Evolutionary conservation across 2,888 invertebrate species (phyloP), one percentile per base, ranked within the genome.

Genomic region (Eristalis tenax): DNA sequence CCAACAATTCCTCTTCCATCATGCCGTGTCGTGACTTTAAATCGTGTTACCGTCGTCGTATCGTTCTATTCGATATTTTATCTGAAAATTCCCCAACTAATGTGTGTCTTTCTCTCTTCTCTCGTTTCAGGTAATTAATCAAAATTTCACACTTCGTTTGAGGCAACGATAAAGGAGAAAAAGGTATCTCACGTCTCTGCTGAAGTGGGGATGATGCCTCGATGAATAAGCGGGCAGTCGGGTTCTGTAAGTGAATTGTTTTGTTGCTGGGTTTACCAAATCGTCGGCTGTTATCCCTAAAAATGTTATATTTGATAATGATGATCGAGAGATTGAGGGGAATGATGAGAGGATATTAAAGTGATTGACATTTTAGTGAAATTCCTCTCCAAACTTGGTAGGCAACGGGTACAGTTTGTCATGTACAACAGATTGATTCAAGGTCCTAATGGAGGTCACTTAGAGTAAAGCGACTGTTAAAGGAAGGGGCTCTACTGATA

Each of bases 71-170:
- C 23, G 26, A 59, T 6, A 26, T 59, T 59, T 13, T 71, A 15
- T 64, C 50, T 56, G 26, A 23, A 6, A 74, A 80, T 80, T 80
- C 80, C 26, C 61, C 11, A 35, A 74, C 56, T 68, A 68, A 70
- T 68, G 56, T 63, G 50, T 28, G 28, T 28, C 38, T 68, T 77
- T 69, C 32, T 61, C 13, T 64, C 64, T 57, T 70, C 23, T 81
- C 40, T 81, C 40, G 35, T 81, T 81, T 65, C 81, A 81, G 81
- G 81, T 81, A 81, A 81, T 81, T 81, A 70, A 81, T 81, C 81
- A 76, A 70, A n/a, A 68, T 81, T 81, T 81, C 75, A 81, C 81
- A 75, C 70, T 70, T 64, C 28, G 50, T 59, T 32, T 23, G 32
- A 69, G 40, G 35, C 50, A 66, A 26, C 32, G 22, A 32, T 23